Evolutionary conservation across 2,113 vertebrate species (phyloP).

Genomic region (Spermophilus dauricus): DNA sequence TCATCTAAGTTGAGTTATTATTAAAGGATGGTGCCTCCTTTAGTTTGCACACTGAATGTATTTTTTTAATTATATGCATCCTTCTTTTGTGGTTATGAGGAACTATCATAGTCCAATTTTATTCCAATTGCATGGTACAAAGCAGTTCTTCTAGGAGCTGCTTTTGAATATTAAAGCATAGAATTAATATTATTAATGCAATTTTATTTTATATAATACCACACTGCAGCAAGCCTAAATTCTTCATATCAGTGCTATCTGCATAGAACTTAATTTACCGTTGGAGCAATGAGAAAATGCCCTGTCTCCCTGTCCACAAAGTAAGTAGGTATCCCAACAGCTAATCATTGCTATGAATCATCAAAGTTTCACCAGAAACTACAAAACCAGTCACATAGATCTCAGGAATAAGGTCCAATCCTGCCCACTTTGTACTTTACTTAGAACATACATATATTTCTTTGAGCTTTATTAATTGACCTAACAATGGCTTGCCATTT

Average conservation of each 20-base stretch:
- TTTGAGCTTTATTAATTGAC: background rate
- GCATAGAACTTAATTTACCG: constrained; percentile 62
- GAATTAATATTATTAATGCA: constrained; percentile 75
- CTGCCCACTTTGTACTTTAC: background rate
- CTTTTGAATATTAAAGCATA: constrained; percentile 84
- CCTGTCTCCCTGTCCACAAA: constrained; percentile 1
- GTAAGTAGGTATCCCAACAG: background rate
- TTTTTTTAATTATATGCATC: constrained; percentile 74
- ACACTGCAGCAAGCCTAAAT: constrained; percentile 64
- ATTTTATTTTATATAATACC: constrained; percentile 75
- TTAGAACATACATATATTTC: background rate
- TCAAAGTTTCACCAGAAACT: constrained; percentile 35
- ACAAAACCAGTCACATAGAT: background rate
- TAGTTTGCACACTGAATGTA: constrained; percentile 55
- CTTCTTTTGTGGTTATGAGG: constrained; percentile 67
- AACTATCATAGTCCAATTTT: constrained; percentile 75
- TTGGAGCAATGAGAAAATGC: constrained; percentile 5
- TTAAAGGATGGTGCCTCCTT: constrained; percentile 20
- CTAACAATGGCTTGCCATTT: background rate
- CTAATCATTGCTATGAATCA: background rate
- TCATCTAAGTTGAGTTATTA: constrained; percentile 39
- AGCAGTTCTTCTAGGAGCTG: constrained; percentile 67
- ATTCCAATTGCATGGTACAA: constrained; percentile 71
- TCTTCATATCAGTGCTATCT: constrained; percentile 58
- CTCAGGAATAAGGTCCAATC: background rate